Percentiles rank a stretch among this genome's conserved stretches.
These are phyloP conservation scores for Astyanax mexicanus DNA, from an alignment of 2,797 vertebrate genomes.

Conservation along the genomic window DNA sequence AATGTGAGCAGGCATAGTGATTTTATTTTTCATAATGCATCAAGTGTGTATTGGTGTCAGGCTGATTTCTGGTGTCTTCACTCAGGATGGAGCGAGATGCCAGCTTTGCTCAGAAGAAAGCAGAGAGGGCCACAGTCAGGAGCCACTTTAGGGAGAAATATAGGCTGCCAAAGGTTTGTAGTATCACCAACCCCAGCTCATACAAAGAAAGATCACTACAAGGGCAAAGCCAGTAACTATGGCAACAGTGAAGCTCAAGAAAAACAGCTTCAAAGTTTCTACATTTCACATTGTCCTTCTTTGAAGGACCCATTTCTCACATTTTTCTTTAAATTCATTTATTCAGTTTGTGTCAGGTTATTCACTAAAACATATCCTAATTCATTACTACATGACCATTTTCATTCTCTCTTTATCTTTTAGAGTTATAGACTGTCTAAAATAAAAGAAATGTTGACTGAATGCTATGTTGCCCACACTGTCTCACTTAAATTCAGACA, in stretches of 20 bases:
- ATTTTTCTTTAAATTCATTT: no score
- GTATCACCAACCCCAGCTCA: not conserved
- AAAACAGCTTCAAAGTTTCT: no score
- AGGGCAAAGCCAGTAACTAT: not conserved
- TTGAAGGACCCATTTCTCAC: no score
- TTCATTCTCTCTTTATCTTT: not conserved
- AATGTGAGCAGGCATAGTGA: not conserved
- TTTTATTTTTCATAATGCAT: not conserved
- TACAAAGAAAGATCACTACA: not conserved
- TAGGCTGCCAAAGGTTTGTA: conserved; percentile 91
- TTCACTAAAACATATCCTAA: not conserved
- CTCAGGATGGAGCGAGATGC: conserved; percentile 92
- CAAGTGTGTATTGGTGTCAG: not conserved
- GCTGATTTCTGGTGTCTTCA: conserved; percentile 16
- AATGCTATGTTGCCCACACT: no score
- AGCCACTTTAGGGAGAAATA: conserved; percentile 97
- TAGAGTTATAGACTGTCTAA: no score
- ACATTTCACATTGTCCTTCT: no score
- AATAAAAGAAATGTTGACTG: no score
- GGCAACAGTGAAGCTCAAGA: not conserved
- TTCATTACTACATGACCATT: not conserved
- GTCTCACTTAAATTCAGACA: no score
- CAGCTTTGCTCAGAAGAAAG: conserved; percentile 91
- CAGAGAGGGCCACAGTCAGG: conserved; percentile 92
- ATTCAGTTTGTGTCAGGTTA: no score